Evolutionary conservation across 2,888 invertebrate species (phyloP).

Genomic region (Lithophane leautieri): DNA sequence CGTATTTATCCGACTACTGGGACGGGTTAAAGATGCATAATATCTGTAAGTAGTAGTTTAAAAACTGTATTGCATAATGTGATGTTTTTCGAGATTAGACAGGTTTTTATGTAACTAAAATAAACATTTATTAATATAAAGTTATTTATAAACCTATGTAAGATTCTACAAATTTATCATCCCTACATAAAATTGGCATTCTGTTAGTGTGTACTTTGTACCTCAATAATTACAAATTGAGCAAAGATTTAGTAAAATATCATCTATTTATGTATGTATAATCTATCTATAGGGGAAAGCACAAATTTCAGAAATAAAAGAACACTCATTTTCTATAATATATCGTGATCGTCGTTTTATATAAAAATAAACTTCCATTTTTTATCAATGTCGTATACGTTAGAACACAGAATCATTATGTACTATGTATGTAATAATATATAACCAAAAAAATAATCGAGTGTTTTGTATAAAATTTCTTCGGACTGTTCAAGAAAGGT

Average conservation of each 20-base stretch:
- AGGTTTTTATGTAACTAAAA: background rate
- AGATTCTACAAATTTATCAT: background rate
- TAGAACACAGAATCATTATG: slow-evolving; percentile 76
- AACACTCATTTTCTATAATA: slow-evolving; percentile 79
- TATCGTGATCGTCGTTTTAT: slow-evolving; percentile 80
- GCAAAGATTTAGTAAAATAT: slow-evolving; percentile 50
- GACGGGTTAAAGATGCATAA: slow-evolving; percentile 17
- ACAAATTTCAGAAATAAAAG: slow-evolving; percentile 80
- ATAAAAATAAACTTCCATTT: slow-evolving; percentile 74
- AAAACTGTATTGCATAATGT: background rate
- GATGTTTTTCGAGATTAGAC: background rate
- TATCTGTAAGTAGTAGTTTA: slow-evolving; percentile 10
- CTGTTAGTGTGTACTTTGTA: slow-evolving; percentile 3
- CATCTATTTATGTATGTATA: slow-evolving; percentile 58
- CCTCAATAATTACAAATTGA: slow-evolving; percentile 30
- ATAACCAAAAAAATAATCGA: slow-evolving; percentile 75
- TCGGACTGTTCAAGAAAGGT: slow-evolving; percentile 73
- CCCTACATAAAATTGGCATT: background rate
- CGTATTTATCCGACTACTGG: background rate
- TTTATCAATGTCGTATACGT: slow-evolving; percentile 82
- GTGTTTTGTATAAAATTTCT: slow-evolving; percentile 82
- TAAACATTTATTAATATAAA: background rate
- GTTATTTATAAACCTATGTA: background rate
- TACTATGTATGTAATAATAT: slow-evolving; percentile 74
- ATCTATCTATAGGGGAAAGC: slow-evolving; percentile 76